phyloP scores from a whole-genome alignment of 1,140 invertebrate genomes.

The Drosophila arizonae region DNA sequence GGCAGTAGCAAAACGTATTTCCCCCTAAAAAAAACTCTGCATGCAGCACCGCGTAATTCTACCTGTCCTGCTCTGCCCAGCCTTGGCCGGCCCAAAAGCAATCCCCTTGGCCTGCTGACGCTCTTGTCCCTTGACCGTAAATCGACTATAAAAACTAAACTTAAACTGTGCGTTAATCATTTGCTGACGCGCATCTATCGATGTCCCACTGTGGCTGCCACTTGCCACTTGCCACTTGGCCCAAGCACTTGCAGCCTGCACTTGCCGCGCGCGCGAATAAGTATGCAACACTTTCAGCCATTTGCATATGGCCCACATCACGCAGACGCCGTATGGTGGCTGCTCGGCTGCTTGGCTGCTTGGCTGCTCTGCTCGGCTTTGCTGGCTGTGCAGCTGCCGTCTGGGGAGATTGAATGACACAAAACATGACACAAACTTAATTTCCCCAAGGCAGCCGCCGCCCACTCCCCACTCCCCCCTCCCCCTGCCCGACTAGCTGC shows the following conservation, averaged over 20 bases:
- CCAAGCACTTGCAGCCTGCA: not conserved
- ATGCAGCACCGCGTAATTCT: too few species aligned
- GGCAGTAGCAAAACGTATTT: too few species aligned
- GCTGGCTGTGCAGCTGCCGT: not conserved
- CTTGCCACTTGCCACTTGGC: not conserved
- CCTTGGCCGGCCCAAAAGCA: too few species aligned
- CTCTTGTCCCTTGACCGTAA: not conserved
- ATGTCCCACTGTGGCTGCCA: not conserved
- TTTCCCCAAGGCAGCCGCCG: slow-evolving; percentile 67
- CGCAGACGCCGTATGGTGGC: slow-evolving; percentile 59
- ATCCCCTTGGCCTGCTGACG: too few species aligned
- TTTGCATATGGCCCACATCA: slow-evolving; percentile 58
- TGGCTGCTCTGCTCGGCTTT: too few species aligned
- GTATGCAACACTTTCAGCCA: slow-evolving; percentile 38
- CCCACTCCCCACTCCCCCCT: not conserved
- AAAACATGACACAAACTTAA: slow-evolving; percentile 79
- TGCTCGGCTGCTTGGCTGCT: slow-evolving; percentile 12
- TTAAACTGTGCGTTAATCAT: not conserved
- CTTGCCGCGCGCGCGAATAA: slow-evolving; percentile 11
- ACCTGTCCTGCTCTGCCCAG: too few species aligned
- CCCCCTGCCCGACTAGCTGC: not conserved
- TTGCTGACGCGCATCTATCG: not conserved
- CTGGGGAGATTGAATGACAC: slow-evolving; percentile 54
- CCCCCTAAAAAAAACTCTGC: too few species aligned
- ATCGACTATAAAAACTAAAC: not conserved